These are phyloP conservation scores for Zaprionus davidi DNA, from an alignment of 1,140 invertebrate genomes.

Conservation along the genomic window DNA sequence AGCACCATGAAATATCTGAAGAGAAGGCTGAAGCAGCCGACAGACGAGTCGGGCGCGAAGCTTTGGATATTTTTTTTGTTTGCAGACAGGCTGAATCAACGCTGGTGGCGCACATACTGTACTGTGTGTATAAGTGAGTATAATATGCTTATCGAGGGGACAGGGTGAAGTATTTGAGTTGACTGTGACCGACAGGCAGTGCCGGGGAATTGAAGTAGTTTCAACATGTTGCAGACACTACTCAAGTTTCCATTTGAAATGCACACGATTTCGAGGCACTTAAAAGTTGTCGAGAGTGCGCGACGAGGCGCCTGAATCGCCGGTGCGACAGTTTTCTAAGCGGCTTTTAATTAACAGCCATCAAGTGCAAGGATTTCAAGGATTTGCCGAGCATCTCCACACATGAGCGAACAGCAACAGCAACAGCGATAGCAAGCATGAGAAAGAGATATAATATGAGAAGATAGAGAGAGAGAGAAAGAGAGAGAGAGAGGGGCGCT, in stretches of 20 bases:
- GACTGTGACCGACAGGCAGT: not conserved
- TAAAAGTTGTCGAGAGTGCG: constrained; percentile 55
- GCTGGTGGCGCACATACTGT: not conserved
- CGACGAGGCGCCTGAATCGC: constrained; percentile 46
- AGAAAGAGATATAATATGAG: constrained; percentile 6
- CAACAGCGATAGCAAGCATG: not conserved
- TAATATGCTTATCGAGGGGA: constrained; percentile 18
- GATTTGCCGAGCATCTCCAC: constrained; percentile 51
- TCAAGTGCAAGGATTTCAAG: constrained; percentile 78
- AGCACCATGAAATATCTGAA: not conserved
- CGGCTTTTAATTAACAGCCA: constrained; percentile 79
- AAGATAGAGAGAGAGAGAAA: constrained; percentile 2
- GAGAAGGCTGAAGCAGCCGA: not conserved
- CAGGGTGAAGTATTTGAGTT: not conserved
- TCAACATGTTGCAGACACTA: constrained; percentile 27
- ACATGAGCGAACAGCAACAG: constrained; percentile 13
- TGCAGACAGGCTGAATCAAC: not conserved
- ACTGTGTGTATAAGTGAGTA: not conserved
- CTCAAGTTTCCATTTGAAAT: constrained; percentile 50
- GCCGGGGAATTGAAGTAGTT: constrained; percentile 26
- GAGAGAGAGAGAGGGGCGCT: not conserved
- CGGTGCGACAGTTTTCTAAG: constrained; percentile 65
- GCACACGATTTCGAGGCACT: constrained; percentile 62
- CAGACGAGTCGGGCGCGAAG: not conserved
- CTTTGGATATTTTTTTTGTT: not conserved